A percentile compares a stretch with the other conserved stretches of the same genome.
phyloP scores from a whole-genome alignment of 2,888 invertebrate genomes.

The Polydesmus complanatus region DNA sequence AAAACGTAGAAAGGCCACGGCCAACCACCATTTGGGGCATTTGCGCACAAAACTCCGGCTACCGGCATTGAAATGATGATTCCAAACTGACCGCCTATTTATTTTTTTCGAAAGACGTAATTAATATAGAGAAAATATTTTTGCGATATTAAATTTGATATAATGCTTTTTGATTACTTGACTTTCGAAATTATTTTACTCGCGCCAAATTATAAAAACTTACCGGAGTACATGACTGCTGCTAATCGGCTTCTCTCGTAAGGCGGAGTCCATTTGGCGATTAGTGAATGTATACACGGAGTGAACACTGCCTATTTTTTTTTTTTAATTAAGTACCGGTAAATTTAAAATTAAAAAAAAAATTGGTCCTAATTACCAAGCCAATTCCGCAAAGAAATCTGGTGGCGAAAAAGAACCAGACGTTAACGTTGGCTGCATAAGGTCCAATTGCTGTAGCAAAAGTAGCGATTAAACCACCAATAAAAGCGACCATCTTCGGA shows the following conservation, averaged over 20 bases:
- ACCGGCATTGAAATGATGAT: slow-evolving; percentile 81
- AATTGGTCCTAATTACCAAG: slow-evolving; percentile 30
- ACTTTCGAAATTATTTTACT: too few species aligned
- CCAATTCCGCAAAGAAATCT: slow-evolving; percentile 69
- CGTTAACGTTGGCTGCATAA: slow-evolving; percentile 58
- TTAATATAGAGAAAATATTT: not conserved
- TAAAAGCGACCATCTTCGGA: slow-evolving; percentile 67
- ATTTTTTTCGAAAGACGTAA: not conserved
- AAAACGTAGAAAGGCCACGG: slow-evolving; percentile 83
- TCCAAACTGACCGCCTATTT: slow-evolving; percentile 69
- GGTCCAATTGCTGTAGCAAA: slow-evolving; percentile 74
- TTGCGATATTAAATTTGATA: not conserved
- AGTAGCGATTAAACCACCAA: slow-evolving; percentile 35
- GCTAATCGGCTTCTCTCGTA: slow-evolving; percentile 82
- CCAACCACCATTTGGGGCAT: slow-evolving; percentile 68
- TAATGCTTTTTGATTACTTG: too few species aligned
- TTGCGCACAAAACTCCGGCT: slow-evolving; percentile 63
- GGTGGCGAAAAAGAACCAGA: slow-evolving; percentile 54
- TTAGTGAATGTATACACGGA: slow-evolving; percentile 49
- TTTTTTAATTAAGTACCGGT: not conserved
- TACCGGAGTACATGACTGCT: slow-evolving; percentile 78
- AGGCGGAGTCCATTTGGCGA: slow-evolving; percentile 85
- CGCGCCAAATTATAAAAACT: slow-evolving; percentile 30
- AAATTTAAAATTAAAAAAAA: not conserved
- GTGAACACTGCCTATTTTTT: slow-evolving; percentile 42